phyloP scores from a whole-genome alignment of 2,888 invertebrate genomes.

The Hydroisotoma schaefferi region DNA sequence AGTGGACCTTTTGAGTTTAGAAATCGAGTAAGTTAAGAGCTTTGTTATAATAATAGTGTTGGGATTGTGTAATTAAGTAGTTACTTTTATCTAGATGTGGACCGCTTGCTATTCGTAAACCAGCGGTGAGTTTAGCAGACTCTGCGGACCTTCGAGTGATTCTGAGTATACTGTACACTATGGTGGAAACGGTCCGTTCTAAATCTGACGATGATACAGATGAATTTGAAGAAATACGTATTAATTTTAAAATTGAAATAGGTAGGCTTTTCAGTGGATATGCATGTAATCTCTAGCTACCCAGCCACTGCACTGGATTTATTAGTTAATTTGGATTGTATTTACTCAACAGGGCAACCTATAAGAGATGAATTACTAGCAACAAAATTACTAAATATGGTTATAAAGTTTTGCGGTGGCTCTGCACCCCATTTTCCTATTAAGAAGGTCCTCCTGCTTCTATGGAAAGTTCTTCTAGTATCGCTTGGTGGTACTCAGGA shows the following conservation, averaged over 20 bases:
- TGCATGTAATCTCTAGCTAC: no score
- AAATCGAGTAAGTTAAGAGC: constrained; percentile 71
- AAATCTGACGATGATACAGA: constrained; percentile 50
- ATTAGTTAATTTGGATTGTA: not conserved
- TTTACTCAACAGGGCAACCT: constrained; percentile 57
- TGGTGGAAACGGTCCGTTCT: constrained; percentile 84
- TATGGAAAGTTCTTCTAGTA: constrained; percentile 93
- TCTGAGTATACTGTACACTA: constrained; percentile 86
- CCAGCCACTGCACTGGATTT: no score
- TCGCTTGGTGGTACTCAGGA: constrained; percentile 87
- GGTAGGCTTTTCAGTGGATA: constrained; percentile 53
- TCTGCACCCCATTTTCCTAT: constrained; percentile 96
- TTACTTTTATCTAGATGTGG: no score
- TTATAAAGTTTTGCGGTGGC: constrained; percentile 92
- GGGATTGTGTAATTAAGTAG: no score
- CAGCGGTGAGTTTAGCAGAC: constrained; percentile 80
- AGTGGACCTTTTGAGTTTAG: constrained; percentile 87
- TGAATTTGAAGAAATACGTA: constrained; percentile 53
- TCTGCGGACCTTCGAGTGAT: constrained; percentile 88
- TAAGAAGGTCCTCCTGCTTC: constrained; percentile 89
- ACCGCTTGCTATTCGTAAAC: constrained; percentile 68
- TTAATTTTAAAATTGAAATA: constrained; percentile 61
- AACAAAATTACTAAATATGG: constrained; percentile 89
- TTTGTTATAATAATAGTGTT: not conserved
- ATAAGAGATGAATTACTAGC: constrained; percentile 77